Conservation (phyloP, 1,140 invertebrate species). For the Drosophila insularis region DNA sequence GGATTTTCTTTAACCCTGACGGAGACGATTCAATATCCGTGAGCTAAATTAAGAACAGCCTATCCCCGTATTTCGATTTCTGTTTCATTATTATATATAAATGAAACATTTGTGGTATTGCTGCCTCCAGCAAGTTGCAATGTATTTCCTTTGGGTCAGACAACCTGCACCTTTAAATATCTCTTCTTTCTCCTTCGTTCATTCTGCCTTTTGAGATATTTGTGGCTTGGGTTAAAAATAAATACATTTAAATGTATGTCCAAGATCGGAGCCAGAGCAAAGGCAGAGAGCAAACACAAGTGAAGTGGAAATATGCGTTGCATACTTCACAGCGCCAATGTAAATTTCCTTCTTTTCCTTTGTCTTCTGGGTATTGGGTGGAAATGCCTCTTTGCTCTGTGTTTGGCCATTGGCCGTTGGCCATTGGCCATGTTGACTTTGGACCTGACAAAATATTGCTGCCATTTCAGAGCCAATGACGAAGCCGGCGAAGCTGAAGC, state of each 20-base stretch:
- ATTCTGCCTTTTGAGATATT: slow-evolving; percentile 24
- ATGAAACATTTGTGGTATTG: not conserved
- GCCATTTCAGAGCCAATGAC: slow-evolving; percentile 50
- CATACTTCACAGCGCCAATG: slow-evolving; percentile 73
- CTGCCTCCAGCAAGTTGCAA: not conserved
- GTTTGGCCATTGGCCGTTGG: slow-evolving; percentile 42
- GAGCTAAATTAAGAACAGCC: not conserved
- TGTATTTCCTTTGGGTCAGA: not conserved
- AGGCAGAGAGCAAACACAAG: slow-evolving; percentile 57
- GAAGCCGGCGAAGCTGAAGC: slow-evolving; percentile 34
- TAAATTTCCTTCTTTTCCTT: slow-evolving; percentile 63
- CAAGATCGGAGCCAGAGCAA: slow-evolving; percentile 14
- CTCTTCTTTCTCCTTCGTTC: slow-evolving; percentile 10
- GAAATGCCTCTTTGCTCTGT: slow-evolving; percentile 15
- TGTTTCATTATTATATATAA: not conserved
- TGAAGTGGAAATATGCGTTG: slow-evolving; percentile 76
- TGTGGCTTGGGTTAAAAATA: slow-evolving; percentile 43
- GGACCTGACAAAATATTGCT: slow-evolving; percentile 69
- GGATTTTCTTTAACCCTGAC: too few species aligned
- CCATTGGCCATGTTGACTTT: slow-evolving; percentile 69
- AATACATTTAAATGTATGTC: slow-evolving; percentile 56
- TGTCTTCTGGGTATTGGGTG: slow-evolving; percentile 28
- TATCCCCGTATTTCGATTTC: not conserved
- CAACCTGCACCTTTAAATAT: slow-evolving; percentile 22
- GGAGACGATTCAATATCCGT: not conserved